phyloP scores from a whole-genome alignment of 2,797 vertebrate species.

The Tamandua tetradactyla region DNA sequence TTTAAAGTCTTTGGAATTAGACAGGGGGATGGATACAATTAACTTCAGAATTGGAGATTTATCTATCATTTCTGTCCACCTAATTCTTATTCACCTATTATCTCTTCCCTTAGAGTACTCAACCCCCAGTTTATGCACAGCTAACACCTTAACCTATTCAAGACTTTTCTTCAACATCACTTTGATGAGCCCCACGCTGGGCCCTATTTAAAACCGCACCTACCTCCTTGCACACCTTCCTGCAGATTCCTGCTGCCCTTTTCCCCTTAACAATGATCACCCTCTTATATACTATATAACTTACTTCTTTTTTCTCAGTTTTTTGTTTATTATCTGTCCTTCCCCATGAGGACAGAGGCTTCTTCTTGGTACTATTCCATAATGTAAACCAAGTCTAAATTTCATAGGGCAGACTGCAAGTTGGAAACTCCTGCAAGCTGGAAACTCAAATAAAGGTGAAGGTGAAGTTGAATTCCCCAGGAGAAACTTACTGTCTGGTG shows the following conservation, averaged over 20 bases:
- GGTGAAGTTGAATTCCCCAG: too few relatives aligned
- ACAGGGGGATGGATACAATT: background rate
- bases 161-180: background rate
- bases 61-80: background rate
- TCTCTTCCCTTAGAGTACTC: background rate
- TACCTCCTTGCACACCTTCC: background rate
- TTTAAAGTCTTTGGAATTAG: background rate
- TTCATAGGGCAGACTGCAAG: too few relatives aligned
- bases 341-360: background rate
- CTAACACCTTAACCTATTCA: background rate
- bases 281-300: background rate
- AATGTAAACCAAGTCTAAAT: background rate
- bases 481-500: too few relatives aligned
- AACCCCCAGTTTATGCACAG: background rate
- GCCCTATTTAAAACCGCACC: background rate
- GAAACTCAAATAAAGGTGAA: too few relatives aligned
- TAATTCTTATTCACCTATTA: background rate
- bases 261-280: background rate
- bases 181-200: background rate
- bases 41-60: background rate
- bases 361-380: background rate
- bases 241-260: background rate
- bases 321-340: background rate
- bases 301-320: background rate
- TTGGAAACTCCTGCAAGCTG: too few relatives aligned